Percentiles rank a stretch among this genome's conserved stretches.
These are phyloP conservation scores for Collichthys lucidus DNA, from an alignment of 2,113 vertebrate species.

Conservation along the genomic window DNA sequence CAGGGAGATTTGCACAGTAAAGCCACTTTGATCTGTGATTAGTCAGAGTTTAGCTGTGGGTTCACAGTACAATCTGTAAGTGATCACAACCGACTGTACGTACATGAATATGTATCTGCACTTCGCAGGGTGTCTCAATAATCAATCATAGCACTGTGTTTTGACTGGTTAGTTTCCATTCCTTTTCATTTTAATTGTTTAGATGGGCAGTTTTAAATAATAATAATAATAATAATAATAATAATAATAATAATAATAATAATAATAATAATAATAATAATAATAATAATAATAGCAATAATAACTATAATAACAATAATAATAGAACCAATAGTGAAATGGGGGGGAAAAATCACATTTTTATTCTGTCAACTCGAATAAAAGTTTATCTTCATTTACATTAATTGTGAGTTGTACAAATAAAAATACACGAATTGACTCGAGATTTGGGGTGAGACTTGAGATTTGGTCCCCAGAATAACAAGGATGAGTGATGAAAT, in stretches of 20 bases:
- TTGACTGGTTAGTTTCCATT: not conserved
- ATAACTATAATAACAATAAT: too few species aligned
- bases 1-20: constrained; percentile 70
- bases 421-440: not conserved
- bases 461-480: not conserved
- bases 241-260: too few species aligned
- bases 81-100: constrained; percentile 20
- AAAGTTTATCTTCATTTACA: not conserved
- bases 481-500: not conserved
- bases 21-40: constrained; percentile 79
- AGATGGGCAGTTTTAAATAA: not conserved
- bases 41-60: constrained; percentile 54
- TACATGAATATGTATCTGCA: constrained; percentile 21
- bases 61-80: constrained; percentile 32
- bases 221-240: too few species aligned
- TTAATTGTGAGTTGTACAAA: not conserved
- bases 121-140: not conserved
- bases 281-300: too few species aligned
- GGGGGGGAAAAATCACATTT: not conserved
- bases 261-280: too few species aligned
- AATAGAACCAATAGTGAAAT: not conserved
- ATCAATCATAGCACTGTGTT: not conserved
- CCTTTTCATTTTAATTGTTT: not conserved
- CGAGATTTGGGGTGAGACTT: too few species aligned
- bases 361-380: not conserved